Conservation (phyloP, 2,888 invertebrate species). For the Zelleria hepariella region DNA sequence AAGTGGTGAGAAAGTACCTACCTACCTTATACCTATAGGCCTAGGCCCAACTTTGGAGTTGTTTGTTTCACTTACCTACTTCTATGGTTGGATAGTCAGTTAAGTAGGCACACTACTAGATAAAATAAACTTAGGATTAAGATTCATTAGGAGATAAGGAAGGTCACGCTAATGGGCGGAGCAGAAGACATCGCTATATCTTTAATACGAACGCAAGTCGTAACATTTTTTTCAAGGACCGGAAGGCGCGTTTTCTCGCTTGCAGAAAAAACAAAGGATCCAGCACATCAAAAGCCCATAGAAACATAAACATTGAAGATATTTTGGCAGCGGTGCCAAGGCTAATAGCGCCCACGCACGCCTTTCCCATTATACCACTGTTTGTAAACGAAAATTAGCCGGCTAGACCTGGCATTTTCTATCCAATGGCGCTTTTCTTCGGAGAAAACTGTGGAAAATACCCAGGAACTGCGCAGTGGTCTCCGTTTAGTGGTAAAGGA, state of each 20-base stretch:
- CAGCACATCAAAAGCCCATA: constrained; percentile 30
- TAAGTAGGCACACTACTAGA: no score
- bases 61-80: no score
- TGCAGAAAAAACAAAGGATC: constrained; percentile 33
- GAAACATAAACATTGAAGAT: constrained; percentile 18
- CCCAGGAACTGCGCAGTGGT: neutral
- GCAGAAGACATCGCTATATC: neutral
- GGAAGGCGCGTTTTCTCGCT: neutral
- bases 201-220: neutral
- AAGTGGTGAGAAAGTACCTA: no score
- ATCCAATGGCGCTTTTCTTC: neutral
- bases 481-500: neutral
- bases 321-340: constrained; percentile 43
- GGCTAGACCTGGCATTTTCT: neutral
- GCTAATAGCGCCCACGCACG: constrained; percentile 16
- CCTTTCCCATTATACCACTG: neutral
- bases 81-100: no score
- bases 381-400: neutral
- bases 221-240: neutral
- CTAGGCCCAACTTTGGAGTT: no score
- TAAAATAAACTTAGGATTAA: no score
- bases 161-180: no score
- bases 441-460: neutral
- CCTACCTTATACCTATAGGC: no score
- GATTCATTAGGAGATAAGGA: no score